Percentiles rank a stretch among this genome's conserved stretches.
Conservation (phyloP, 2,797 vertebrate species). For the Sternotherus odoratus region DNA sequence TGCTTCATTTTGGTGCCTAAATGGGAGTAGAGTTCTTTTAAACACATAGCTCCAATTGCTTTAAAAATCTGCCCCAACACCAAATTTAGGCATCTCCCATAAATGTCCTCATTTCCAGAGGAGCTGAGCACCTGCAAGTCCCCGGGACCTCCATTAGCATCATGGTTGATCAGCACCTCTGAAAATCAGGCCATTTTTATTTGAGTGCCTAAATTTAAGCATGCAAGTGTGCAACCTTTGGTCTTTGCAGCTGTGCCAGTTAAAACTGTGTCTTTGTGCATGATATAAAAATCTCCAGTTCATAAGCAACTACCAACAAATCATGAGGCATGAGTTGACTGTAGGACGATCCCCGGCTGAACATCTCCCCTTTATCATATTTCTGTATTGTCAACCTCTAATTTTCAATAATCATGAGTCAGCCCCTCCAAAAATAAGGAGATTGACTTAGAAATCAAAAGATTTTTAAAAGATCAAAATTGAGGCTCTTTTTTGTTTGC, state of each 20-base stretch:
- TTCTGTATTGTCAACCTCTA: not conserved
- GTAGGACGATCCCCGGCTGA: too few species aligned
- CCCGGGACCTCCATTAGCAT: fast-evolving
- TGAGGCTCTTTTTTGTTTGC: not conserved
- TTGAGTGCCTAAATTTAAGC: not conserved
- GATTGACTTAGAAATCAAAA: not conserved
- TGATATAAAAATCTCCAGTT: not conserved
- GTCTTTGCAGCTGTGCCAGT: not conserved
- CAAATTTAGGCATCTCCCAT: not conserved
- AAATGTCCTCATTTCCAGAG: not conserved
- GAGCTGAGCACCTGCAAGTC: fast-evolving
- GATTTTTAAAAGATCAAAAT: not conserved
- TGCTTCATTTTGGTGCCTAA: not conserved
- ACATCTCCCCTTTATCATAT: not conserved
- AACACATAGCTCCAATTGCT: too few species aligned
- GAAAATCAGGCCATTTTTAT: not conserved
- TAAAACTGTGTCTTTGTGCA: not conserved
- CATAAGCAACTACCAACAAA: not conserved
- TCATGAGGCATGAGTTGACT: not conserved
- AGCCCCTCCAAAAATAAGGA: not conserved
- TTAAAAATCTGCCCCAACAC: not conserved
- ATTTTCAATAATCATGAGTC: not conserved
- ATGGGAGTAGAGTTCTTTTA: not conserved
- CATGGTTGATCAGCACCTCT: not conserved
- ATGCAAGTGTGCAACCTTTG: not conserved